A percentile compares a stretch with the other conserved stretches of the same genome.
Conservation (phyloP, 2,797 vertebrate genomes). For the Aldrovandia affinis region DNA sequence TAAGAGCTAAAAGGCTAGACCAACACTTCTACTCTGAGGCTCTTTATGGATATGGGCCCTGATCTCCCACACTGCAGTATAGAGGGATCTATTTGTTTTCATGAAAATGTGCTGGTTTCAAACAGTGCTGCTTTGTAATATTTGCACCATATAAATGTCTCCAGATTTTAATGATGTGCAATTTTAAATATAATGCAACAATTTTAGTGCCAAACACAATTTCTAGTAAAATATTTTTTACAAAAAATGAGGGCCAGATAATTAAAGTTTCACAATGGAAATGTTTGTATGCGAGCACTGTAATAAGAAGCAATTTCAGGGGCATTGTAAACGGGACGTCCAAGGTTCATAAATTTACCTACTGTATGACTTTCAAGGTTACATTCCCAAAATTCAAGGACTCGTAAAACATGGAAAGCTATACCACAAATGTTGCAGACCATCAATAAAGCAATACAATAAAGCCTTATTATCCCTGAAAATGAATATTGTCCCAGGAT, state of each 20-base stretch:
- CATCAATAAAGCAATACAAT: background rate
- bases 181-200: background rate
- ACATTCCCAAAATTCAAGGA: background rate
- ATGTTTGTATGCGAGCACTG: background rate
- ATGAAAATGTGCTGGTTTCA: background rate
- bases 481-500: background rate
- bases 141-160: slow-evolving; percentile 32
- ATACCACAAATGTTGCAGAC: background rate
- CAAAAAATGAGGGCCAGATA: background rate
- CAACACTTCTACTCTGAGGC: background rate
- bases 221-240: background rate
- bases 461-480: background rate
- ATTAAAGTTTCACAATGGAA: background rate
- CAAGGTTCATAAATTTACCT: too few species aligned
- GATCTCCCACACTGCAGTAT: background rate
- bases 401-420: background rate
- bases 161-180: background rate
- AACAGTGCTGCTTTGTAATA: slow-evolving; percentile 16
- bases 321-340: too few species aligned
- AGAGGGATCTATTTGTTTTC: background rate
- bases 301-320: too few species aligned
- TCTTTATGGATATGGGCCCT: background rate
- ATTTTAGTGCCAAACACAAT: background rate
- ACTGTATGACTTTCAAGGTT: background rate
- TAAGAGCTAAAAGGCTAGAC: background rate